These are phyloP conservation scores for Aviceda subcristata DNA, from an alignment of 2,113 vertebrate species.

Conservation along the genomic window DNA sequence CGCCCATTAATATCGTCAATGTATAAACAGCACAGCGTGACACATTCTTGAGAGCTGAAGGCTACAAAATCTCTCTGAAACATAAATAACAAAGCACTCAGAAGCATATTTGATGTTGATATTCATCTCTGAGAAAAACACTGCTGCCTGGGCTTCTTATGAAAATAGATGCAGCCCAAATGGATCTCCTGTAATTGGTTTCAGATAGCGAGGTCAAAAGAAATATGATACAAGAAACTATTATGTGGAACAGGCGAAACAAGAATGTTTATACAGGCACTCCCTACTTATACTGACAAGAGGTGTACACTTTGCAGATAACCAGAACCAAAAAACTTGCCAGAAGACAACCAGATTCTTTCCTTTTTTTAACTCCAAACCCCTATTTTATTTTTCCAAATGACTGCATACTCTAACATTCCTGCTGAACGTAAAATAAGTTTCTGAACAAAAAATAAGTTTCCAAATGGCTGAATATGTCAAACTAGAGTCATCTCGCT, in stretches of 20 bases:
- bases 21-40: slow-evolving; percentile 98
- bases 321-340: slow-evolving; percentile 68
- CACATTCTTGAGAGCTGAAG: slow-evolving; percentile 96
- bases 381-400: slow-evolving; percentile 5
- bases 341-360: slow-evolving; percentile 62
- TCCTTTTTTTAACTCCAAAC: slow-evolving; percentile 19
- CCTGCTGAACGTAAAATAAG: neutral
- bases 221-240: slow-evolving; percentile 93
- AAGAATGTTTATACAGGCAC: slow-evolving; percentile 98
- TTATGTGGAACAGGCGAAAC: slow-evolving; percentile 91
- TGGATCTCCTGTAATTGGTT: slow-evolving; percentile 99
- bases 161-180: slow-evolving; percentile 99
- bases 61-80: slow-evolving; percentile 85
- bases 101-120: slow-evolving; percentile 99
- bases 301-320: slow-evolving; percentile 76
- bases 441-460: slow-evolving; percentile 37
- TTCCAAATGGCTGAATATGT: slow-evolving; percentile 66
- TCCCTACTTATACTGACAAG: slow-evolving; percentile 85
- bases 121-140: slow-evolving; percentile 95
- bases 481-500: slow-evolving; percentile 7
- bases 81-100: slow-evolving; percentile 99
- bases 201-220: slow-evolving; percentile 98
- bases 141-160: slow-evolving; percentile 90
- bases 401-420: slow-evolving; percentile 19
- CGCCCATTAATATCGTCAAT: slow-evolving; percentile 95